Percentiles rank a stretch among this genome's conserved stretches.
Evolutionary conservation across 2,113 vertebrate genomes (phyloP).

Genomic region (Poeciliopsis occidentalis): DNA sequence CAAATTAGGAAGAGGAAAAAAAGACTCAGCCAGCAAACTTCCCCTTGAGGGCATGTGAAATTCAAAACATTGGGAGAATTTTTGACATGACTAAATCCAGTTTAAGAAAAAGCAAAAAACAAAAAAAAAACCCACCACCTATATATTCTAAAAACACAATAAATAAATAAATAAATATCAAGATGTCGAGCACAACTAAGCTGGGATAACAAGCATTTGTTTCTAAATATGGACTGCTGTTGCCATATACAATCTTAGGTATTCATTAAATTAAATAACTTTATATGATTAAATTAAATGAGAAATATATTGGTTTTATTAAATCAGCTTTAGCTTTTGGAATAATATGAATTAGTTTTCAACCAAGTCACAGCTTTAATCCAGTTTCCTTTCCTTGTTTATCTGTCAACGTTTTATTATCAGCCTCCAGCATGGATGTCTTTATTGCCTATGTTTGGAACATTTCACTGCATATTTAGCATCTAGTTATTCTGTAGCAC

Average conservation of each 20-base stretch:
- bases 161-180: not conserved
- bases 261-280: not conserved
- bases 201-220: not conserved
- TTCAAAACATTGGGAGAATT: conserved; percentile 43
- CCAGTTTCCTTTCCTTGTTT: conserved; percentile 21
- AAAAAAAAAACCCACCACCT: too few relatives aligned
- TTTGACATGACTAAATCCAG: conserved; percentile 29
- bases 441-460: conserved; percentile 22
- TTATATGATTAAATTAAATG: not conserved
- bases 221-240: not conserved
- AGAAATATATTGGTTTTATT: not conserved
- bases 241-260: not conserved
- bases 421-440: not conserved
- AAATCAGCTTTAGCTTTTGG: conserved; percentile 2
- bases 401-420: conserved; percentile 21
- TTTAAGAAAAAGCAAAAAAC: conserved; percentile 32
- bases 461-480: conserved; percentile 27
- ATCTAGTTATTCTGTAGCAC: conserved; percentile 44
- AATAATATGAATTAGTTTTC: conserved; percentile 17
- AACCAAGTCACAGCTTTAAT: conserved; percentile 25
- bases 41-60: conserved; percentile 52
- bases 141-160: not conserved
- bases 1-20: conserved; percentile 58
- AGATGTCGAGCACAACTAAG: not conserved
- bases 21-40: conserved; percentile 52